Evolutionary conservation across 2,113 vertebrate genomes (phyloP).

Genomic region (Equus przewalskii): DNA sequence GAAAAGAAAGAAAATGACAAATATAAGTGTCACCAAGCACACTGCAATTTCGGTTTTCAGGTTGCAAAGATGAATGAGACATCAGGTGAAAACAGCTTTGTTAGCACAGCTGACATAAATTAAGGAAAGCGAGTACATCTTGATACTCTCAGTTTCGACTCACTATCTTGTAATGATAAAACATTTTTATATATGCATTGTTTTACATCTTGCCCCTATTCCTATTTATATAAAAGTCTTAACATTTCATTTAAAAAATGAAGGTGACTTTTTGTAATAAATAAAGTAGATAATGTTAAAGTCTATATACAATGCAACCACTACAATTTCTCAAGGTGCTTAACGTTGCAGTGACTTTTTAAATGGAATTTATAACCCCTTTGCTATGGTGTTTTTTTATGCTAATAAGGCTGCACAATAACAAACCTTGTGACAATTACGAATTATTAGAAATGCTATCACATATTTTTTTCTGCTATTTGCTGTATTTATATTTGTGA

Average conservation of each 20-base stretch:
- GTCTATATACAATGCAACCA: conserved; percentile 46
- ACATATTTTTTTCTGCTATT: conserved; percentile 74
- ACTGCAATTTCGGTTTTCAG: conserved; percentile 77
- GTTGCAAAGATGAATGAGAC: conserved; percentile 82
- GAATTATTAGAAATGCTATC: conserved; percentile 66
- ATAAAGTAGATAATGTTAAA: not conserved
- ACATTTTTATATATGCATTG: conserved; percentile 32
- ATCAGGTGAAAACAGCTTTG: conserved; percentile 76
- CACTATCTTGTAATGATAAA: conserved; percentile 50
- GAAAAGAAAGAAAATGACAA: conserved; percentile 74
- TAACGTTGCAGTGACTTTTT: conserved; percentile 64
- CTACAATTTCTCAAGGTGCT: conserved; percentile 79
- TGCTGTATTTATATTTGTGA: conserved; percentile 79
- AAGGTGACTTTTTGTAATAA: not conserved
- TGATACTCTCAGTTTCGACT: conserved; percentile 50
- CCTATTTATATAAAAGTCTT: conserved; percentile 54
- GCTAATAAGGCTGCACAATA: conserved; percentile 78
- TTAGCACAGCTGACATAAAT: conserved; percentile 79
- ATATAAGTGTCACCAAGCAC: conserved; percentile 67
- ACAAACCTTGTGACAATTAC: conserved; percentile 77
- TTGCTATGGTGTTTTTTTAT: conserved; percentile 74
- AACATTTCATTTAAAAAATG: conserved; percentile 42
- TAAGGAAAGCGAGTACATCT: conserved; percentile 56
- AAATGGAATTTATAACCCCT: conserved; percentile 21
- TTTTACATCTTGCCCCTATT: conserved; percentile 31